Conservation (phyloP, 2,797 vertebrate species). For the Liparis tanakae region DNA sequence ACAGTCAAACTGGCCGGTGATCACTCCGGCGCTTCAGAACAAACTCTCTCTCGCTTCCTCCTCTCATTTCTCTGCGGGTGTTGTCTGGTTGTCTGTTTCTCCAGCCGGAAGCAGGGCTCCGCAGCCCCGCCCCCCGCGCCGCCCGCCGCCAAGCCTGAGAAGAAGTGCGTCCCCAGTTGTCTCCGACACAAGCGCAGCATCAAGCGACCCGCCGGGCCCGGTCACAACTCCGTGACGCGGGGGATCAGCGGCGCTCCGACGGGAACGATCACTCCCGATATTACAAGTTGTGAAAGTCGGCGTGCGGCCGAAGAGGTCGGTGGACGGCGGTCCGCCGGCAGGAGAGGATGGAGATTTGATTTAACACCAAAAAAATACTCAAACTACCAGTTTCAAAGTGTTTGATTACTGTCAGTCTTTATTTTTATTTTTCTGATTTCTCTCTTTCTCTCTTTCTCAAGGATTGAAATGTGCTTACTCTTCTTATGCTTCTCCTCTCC, state of each 20-base stretch:
- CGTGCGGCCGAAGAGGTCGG: slow-evolving; percentile 3
- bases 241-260: slow-evolving; percentile 15
- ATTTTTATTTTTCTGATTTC: neutral
- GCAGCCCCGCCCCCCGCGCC: slow-evolving; percentile 47
- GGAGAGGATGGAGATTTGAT: slow-evolving; percentile 4
- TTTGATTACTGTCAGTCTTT: neutral
- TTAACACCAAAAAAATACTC: neutral
- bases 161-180: slow-evolving; percentile 70
- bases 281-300: slow-evolving; percentile 8
- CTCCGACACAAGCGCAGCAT: slow-evolving; percentile 74
- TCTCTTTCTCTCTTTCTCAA: neutral
- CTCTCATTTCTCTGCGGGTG: slow-evolving; percentile 48
- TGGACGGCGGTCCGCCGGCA: neutral
- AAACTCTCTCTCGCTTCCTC: slow-evolving; percentile 43
- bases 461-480: neutral
- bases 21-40: slow-evolving; percentile 28
- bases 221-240: slow-evolving; percentile 15
- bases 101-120: slow-evolving; percentile 76
- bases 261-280: slow-evolving; percentile 12
- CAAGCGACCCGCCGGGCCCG: slow-evolving; percentile 63
- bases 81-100: slow-evolving; percentile 57
- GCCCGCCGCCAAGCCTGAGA: slow-evolving; percentile 68
- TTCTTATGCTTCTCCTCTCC: neutral
- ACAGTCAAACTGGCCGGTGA: slow-evolving; percentile 28
- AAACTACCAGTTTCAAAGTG: slow-evolving; percentile 3